Evolutionary conservation across 1,140 invertebrate species (phyloP).

Genomic region (Tribolium madens): DNA sequence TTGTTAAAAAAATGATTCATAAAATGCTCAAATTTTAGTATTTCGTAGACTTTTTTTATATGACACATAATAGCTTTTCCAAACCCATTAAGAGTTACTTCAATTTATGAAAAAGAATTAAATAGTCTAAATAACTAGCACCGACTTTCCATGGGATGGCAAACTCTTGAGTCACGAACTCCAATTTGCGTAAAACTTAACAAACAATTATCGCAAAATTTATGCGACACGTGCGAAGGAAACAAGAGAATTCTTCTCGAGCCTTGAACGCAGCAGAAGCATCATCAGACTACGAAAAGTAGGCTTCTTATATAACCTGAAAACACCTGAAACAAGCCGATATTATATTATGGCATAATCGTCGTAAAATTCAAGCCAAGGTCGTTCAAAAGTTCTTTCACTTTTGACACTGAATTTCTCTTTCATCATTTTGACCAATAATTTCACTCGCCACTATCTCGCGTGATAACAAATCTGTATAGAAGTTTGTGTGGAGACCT

Average conservation of each 20-base stretch:
- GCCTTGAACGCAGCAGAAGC: conserved; percentile 3
- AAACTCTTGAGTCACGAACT: too few species aligned
- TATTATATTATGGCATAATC: conserved; percentile 49
- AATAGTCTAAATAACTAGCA: too few species aligned
- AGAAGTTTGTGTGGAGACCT: neutral
- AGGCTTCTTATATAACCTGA: conserved; percentile 42
- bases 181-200: too few species aligned
- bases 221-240: too few species aligned
- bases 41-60: neutral
- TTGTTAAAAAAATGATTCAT: conserved; percentile 29
- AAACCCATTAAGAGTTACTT: too few species aligned
- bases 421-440: conserved; percentile 47
- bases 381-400: conserved; percentile 58
- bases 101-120: too few species aligned
- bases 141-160: too few species aligned
- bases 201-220: too few species aligned
- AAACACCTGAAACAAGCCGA: conserved; percentile 40
- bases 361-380: conserved; percentile 51
- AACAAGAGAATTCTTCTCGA: neutral
- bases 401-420: conserved; percentile 58
- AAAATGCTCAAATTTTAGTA: neutral
- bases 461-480: neutral
- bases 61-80: too few species aligned
- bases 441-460: conserved; percentile 32
- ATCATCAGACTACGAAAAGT: conserved; percentile 30